These are phyloP conservation scores for Xestia rhomboidea DNA, from an alignment of 2,888 invertebrate species.

Conservation along the genomic window DNA sequence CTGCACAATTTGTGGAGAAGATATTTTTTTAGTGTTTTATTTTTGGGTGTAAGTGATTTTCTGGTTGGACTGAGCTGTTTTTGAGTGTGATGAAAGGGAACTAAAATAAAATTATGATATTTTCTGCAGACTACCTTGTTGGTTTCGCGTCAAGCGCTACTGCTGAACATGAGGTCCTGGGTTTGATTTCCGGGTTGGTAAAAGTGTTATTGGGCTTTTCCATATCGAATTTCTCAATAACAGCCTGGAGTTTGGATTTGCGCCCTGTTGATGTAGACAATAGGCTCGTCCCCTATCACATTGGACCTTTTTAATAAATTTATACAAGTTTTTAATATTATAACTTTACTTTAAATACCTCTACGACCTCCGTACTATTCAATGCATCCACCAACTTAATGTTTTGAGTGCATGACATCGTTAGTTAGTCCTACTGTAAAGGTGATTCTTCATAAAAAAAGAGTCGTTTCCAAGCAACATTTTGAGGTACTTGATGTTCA, in stretches of 20 bases:
- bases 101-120: background rate
- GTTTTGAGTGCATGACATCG: too few species aligned
- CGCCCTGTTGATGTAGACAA: too few species aligned
- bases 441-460: too few species aligned
- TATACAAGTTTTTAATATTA: too few species aligned
- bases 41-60: slow-evolving; percentile 32
- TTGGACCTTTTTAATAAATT: too few species aligned
- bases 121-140: background rate
- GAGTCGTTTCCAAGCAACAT: too few species aligned
- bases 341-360: too few species aligned
- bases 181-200: background rate
- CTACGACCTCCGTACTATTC: too few species aligned
- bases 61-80: background rate
- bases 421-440: too few species aligned
- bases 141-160: background rate
- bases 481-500: too few species aligned
- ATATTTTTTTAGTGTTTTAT: slow-evolving; percentile 33
- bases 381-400: too few species aligned
- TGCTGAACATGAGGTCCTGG: background rate
- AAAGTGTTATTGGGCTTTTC: background rate
- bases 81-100: background rate
- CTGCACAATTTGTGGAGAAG: slow-evolving; percentile 44
- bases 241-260: too few species aligned
- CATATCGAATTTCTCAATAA: background rate
- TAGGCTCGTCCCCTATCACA: background rate